Evolutionary conservation across 2,113 vertebrate genomes (phyloP), one percentile per base, ranked within the genome.

Genomic region (Trichomycterus rosablanca): DNA sequence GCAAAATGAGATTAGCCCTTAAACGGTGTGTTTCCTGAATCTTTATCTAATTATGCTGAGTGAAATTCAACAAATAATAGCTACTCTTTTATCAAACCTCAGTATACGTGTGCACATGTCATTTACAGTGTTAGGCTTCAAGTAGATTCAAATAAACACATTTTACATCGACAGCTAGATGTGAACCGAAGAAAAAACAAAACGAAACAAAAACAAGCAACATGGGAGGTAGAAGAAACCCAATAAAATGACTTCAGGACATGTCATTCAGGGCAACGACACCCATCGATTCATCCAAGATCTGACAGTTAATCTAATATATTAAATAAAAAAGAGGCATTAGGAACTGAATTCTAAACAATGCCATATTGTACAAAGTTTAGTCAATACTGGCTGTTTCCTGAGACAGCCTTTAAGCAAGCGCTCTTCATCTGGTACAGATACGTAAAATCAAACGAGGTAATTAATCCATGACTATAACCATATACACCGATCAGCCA

Each of bases 61-160:
- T 72, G 84, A 73, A 85, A 85, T 70, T 76, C 57, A 70, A 76
- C 54, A 79, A 73, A 67, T 66, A 74, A 58, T 24, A 68, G 84
- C 82, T 83, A 76, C 83, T 74, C 78, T 79, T n/a, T 77, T 26
- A 26, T 63, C 55, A 65, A 81, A 78, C 74, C 68, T 85, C 74
- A 69, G 75, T 80, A 84, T 77, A 82, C 80, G 83, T 80, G 83
- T 85, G 84, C 83, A 88, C 72, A 72, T 81, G 78, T 81, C 77
- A 74, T 80, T 87, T 87, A 87, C 87, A 89, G 87, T 89, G 85
- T 88, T 87, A 88, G 86, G 84, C 81, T 88, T 89, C 87, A 89
- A 89, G 85, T 88, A 89, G 78, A 83, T 87, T 81, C 84, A 87
- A 84, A 81, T 39, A 63, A 80, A 87, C 70, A 83, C 80, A 66